These are phyloP conservation scores for Anniella stebbinsi DNA, from an alignment of 2,797 vertebrate genomes.

Conservation along the genomic window DNA sequence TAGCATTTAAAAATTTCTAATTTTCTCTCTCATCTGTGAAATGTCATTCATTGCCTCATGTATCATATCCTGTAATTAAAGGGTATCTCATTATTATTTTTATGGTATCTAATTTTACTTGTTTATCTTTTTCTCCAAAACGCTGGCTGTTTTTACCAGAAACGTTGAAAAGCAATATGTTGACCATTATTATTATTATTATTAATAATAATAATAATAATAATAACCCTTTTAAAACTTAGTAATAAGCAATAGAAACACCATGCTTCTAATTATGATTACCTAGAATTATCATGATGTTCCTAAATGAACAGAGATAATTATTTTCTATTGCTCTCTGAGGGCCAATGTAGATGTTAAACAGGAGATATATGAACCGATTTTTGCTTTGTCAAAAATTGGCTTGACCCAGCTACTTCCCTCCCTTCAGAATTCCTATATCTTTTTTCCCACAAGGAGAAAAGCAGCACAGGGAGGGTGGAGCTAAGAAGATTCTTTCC, in stretches of 20 bases:
- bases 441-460: neutral
- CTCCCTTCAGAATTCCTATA: neutral
- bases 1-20: conserved; percentile 56
- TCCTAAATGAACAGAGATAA: conserved; percentile 54
- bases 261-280: conserved; percentile 55
- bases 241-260: conserved; percentile 24
- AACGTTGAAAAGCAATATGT: conserved; percentile 48
- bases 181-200: neutral
- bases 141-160: conserved; percentile 48
- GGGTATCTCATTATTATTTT: too few relatives aligned
- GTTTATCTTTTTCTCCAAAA: conserved; percentile 56
- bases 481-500: neutral
- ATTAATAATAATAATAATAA: neutral
- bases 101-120: conserved; percentile 54
- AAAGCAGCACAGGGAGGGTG: neutral
- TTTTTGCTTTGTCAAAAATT: neutral
- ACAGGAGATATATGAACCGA: neutral
- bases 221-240: conserved; percentile 63
- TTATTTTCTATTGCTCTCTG: conserved; percentile 48
- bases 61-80: conserved; percentile 59
- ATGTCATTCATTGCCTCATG: conserved; percentile 48
- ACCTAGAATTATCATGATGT: conserved; percentile 43
- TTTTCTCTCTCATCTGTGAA: conserved; percentile 64
- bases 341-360: neutral
- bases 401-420: neutral